Percentiles rank a stretch among this genome's conserved stretches.
Conservation (phyloP, 2,797 vertebrate species). For the Megalops cyprinoides region DNA sequence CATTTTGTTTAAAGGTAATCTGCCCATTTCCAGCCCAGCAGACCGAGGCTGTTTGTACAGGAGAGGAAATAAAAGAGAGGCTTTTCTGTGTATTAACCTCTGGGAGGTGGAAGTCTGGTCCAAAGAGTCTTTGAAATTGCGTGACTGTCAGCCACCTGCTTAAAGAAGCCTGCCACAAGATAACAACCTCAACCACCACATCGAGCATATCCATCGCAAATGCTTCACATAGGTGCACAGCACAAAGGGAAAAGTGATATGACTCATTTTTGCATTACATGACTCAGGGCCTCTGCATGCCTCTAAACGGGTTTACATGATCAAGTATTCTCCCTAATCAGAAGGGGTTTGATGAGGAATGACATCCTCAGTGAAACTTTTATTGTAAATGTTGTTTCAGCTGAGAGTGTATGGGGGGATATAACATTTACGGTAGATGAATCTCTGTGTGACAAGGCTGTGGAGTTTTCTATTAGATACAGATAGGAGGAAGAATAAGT, state of each 20-base stretch:
- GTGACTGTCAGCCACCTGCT: not conserved
- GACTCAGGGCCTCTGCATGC: not conserved
- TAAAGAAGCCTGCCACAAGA: not conserved
- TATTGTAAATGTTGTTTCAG: not conserved
- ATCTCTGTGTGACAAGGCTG: not conserved
- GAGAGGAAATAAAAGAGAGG: conserved; percentile 28
- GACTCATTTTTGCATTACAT: conserved; percentile 17
- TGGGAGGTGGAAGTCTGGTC: not conserved
- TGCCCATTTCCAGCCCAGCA: conserved; percentile 40
- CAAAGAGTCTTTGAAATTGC: not conserved
- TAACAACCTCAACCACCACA: not conserved
- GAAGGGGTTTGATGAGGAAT: conserved; percentile 10
- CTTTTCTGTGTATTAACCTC: conserved; percentile 13
- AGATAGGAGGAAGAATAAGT: not conserved
- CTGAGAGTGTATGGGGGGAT: too few species aligned
- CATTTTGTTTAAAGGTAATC: conserved; percentile 46
- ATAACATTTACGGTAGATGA: too few species aligned
- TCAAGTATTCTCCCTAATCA: not conserved
- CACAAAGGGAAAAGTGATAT: not conserved
- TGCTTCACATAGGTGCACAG: not conserved
- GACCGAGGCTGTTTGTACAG: conserved; percentile 34
- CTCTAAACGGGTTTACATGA: conserved; percentile 13
- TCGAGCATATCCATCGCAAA: not conserved
- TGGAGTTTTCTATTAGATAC: not conserved
- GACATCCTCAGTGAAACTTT: not conserved